Base-by-base conservation (phyloP, 2,888 invertebrate genomes). In the Volucella bombylans region DNA sequence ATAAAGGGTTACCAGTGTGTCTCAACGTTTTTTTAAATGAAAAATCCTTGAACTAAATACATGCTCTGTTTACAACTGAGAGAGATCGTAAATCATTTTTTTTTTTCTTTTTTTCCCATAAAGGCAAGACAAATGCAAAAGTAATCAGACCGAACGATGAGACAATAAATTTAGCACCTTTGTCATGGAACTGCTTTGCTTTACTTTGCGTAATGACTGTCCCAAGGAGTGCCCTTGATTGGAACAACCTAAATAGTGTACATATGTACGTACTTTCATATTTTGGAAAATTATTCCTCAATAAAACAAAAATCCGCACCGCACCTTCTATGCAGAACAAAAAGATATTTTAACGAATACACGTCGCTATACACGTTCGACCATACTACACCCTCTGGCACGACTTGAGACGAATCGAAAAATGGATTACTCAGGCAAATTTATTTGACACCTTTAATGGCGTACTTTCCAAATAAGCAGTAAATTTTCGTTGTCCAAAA, bases 381-480 rank as follows among this genome's bases (percentile, higher is more conserved):
- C 8, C 41, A n/a, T 52, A 1, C 15, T 73, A 57, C 68, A 69
- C 69, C 59, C 69, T 59, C 65, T 61, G 31, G 31, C 31, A 31
- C 11, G 31, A 61, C 57, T 59, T 18, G 78, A 83, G n/a, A 76
- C 83, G 79, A 83, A 83, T 83, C 74, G 71, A n/a, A 31, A 18
- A 83, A 83, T 65, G 79, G 71, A 83, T 83, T 83, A 71, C 65
- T 55, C 74, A 68, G 55, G 61, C 55, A 79, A 83, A 83, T 83
- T 79, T 83, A 83, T 83, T 79, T 79, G 83, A 83, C 83, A 83
- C 71, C 67, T 83, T 79, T 79, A 79, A 83, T 71, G 79, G 79
- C 65, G 59, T 39, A 79, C 79, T 79, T 69, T 74, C 74, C 79
- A 83, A 71, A 79, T 79, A 79, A 78, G 69, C 64, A 79, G 83